phyloP scores from a whole-genome alignment of 2,113 vertebrate genomes.

The Nyctereutes procyonoides region DNA sequence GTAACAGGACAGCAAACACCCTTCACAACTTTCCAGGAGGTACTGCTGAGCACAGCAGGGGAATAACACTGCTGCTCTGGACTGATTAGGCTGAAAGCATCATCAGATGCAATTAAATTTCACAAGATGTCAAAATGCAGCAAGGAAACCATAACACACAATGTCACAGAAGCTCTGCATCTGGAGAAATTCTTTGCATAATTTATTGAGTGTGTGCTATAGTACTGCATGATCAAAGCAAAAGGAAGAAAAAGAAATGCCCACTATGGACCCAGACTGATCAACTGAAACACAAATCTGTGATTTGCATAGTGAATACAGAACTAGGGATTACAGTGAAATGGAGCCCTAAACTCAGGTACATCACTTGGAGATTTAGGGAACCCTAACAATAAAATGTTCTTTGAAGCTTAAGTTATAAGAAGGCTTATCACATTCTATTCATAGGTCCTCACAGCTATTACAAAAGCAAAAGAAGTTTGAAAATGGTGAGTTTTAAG shows the following conservation, averaged over 20 bases:
- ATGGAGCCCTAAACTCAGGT: neutral
- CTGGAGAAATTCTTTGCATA: conserved; percentile 48
- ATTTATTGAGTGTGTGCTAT: neutral
- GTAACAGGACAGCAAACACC: conserved; percentile 33
- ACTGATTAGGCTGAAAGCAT: conserved; percentile 43
- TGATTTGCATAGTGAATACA: neutral
- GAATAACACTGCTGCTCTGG: neutral
- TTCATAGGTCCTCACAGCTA: neutral
- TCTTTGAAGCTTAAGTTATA: conserved; percentile 16
- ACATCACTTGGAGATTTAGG: neutral
- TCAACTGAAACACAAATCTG: neutral
- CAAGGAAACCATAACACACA: conserved; percentile 29
- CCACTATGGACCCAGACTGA: no score
- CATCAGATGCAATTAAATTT: conserved; percentile 65
- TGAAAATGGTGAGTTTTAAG: conserved; percentile 9
- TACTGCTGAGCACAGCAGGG: neutral
- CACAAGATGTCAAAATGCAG: conserved; percentile 65
- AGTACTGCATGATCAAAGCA: neutral
- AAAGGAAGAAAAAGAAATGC: conserved; percentile 37
- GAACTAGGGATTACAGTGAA: neutral
- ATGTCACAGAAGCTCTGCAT: conserved; percentile 14
- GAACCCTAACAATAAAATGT: neutral
- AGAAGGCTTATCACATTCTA: neutral
- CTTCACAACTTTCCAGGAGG: neutral
- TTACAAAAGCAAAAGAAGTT: neutral